phyloP scores from a whole-genome alignment of 92 coral and sea anemone species.

The Pocillopora grandis region DNA sequence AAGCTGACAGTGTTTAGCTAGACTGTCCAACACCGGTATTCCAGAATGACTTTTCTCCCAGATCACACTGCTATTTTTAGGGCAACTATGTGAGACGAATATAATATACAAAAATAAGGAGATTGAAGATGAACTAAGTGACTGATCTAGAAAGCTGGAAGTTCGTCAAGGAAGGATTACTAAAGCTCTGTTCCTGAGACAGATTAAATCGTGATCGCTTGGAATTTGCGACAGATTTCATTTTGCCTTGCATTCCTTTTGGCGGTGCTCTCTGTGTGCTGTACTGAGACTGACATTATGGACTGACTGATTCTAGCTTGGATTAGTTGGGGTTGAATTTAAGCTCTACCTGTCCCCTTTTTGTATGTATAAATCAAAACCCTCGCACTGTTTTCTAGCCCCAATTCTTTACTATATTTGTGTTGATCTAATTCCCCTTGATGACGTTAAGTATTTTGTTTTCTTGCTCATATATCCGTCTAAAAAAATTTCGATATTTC shows the following conservation, averaged over 20 bases:
- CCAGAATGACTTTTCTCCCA: conserved; percentile 32
- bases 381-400: not conserved
- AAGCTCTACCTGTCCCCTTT: not conserved
- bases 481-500: not conserved
- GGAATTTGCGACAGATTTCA: conserved; percentile 50
- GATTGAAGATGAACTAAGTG: conserved; percentile 29
- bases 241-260: conserved; percentile 34
- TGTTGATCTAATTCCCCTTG: conserved; percentile 8
- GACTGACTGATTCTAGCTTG: not conserved
- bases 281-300: conserved; percentile 11
- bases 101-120: conserved; percentile 22
- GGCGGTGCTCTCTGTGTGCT: conserved; percentile 31
- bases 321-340: conserved; percentile 16
- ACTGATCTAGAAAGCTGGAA: conserved; percentile 45
- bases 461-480: not conserved
- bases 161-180: conserved; percentile 50
- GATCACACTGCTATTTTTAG: conserved; percentile 36
- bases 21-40: conserved; percentile 35
- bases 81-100: conserved; percentile 16
- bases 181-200: conserved; percentile 34
- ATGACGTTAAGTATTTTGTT: not conserved
- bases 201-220: conserved; percentile 45
- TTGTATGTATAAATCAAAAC: not conserved
- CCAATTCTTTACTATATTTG: not conserved
- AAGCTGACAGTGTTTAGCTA: not conserved